phyloP scores from a whole-genome alignment of 2,113 vertebrate species.

The Pseudolaguvia tuberculata region DNA sequence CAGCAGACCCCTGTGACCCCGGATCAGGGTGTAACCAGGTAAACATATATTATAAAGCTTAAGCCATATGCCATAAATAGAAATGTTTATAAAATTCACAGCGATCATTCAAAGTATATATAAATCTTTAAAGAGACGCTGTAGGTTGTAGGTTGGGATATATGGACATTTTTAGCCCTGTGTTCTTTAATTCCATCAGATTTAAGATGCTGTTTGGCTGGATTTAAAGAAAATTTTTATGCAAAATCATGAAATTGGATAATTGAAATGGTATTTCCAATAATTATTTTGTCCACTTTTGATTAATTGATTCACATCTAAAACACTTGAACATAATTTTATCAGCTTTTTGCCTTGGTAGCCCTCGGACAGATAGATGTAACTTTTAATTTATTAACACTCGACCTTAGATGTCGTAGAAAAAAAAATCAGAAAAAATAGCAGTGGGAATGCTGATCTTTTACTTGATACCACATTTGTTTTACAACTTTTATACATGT shows the following conservation, averaged over 20 bases:
- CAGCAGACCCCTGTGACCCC: too few species aligned
- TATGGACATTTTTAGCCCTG: neutral
- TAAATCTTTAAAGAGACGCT: too few species aligned
- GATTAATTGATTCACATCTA: neutral
- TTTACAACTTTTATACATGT: too few species aligned
- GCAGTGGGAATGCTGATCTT: neutral
- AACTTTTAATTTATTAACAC: neutral
- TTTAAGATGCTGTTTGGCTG: neutral
- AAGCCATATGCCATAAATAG: too few species aligned
- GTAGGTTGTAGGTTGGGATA: too few species aligned
- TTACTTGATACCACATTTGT: too few species aligned
- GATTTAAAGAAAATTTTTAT: neutral
- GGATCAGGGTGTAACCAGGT: too few species aligned
- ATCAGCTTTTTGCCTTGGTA: neutral
- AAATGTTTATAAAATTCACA: too few species aligned
- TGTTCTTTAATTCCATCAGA: neutral
- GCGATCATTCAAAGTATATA: too few species aligned
- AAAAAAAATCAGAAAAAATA: neutral
- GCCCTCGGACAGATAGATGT: neutral
- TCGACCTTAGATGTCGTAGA: neutral
- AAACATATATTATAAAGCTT: too few species aligned
- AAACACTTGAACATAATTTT: neutral
- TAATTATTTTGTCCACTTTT: neutral
- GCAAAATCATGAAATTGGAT: neutral
- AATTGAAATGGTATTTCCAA: neutral